Evolutionary conservation across 37 sponge, comb jelly and placozoan genomes (phyloP), one percentile per base, ranked within the genome.

Genomic region (Oscarella lobularis): DNA sequence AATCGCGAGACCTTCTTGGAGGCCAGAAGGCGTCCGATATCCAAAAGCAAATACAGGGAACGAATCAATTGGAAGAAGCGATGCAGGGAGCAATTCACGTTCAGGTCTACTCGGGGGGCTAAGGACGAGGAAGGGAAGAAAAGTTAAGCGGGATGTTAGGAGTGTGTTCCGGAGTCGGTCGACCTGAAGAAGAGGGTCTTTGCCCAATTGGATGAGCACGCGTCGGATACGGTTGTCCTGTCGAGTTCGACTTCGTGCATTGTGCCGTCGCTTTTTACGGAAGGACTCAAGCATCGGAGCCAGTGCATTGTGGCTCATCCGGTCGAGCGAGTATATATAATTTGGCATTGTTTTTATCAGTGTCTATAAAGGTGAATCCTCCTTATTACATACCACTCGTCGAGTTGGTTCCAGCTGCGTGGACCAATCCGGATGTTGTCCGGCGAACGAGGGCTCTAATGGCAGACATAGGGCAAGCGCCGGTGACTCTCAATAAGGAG

Each of bases 231-330:
- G 38, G 75, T 78, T 38, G 79, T 96, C 48, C 72, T 96, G 30
- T 85, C 85, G 33, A 92, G 92, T 76, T 89, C 90, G 40, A 86
- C 92, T 41, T 92, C 92, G n/a, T 96, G 96, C 69, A 91, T 96
- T 40, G 67, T 82, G 31, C 92, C 96, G 0, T 86, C 90, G 27
- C 38, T 66, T 40, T 89, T 96, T 77, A 87, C 90, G 3, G 77
- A 84, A 36, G 78, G 80, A 0, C 88, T 96, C 75, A 54, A 77
- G 14, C 92, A 96, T 74, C 76, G 81, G 33, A 31, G 41, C 2
- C 84, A 87, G 70, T 96, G 96, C 73, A 85, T 96, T n/a, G 92
- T 96, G 37, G 83, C 85, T 30, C 96, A 96, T 37, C 96, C 96
- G 35, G 90, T 87, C 40, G 84, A 82, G 6, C 6, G 9, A 27